Evolutionary conservation across 2,113 vertebrate genomes (phyloP).

Genomic region (Microcebus tavaratra): DNA sequence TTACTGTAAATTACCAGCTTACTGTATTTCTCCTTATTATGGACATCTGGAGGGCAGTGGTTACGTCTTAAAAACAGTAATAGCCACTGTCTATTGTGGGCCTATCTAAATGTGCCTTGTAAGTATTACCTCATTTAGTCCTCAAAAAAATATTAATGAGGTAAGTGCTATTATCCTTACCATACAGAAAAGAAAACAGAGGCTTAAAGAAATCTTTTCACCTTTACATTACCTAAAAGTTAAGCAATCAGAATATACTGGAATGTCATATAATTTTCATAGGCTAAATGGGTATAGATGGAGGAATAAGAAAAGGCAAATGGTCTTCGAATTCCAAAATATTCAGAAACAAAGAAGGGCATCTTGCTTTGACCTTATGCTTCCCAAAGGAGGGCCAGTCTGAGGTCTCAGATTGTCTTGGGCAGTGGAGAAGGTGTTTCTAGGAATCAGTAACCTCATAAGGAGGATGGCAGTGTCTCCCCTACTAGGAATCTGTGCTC

Average conservation of each 20-base stretch:
- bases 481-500: neutral
- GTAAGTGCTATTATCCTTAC: neutral
- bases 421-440: neutral
- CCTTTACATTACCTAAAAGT: neutral
- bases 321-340: neutral
- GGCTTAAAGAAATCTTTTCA: neutral
- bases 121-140: neutral
- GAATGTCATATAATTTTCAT: neutral
- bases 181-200: neutral
- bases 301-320: neutral
- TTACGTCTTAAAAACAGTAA: neutral
- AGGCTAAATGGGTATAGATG: neutral
- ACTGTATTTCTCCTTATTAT: neutral
- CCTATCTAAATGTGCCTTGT: neutral
- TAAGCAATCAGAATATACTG: neutral
- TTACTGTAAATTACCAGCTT: neutral
- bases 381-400: neutral
- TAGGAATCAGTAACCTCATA: neutral
- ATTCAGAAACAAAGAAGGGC: neutral
- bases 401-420: neutral
- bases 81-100: neutral
- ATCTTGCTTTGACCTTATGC: neutral
- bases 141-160: neutral
- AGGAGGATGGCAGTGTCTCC: neutral
- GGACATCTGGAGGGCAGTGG: neutral